These are phyloP conservation scores for Parambassis ranga DNA, from an alignment of 2,797 vertebrate species.

Conservation along the genomic window DNA sequence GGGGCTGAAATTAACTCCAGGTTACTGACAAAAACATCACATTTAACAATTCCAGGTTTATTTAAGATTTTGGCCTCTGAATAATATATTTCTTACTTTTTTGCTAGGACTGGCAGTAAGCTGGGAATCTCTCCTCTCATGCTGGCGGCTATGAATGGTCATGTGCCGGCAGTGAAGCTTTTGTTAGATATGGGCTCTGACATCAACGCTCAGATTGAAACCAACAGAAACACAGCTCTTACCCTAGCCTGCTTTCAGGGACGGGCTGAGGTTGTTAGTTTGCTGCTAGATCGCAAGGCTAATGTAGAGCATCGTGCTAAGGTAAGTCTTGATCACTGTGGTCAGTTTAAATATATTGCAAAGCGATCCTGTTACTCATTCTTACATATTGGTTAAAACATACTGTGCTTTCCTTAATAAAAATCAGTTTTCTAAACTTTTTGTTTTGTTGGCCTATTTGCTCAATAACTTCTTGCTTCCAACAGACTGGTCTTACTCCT, in stretches of 20 bases:
- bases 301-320: slow-evolving; percentile 98
- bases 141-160: slow-evolving; percentile 99
- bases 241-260: slow-evolving; percentile 98
- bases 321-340: slow-evolving; percentile 73
- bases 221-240: slow-evolving; percentile 97
- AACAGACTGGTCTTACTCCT: slow-evolving; percentile 96
- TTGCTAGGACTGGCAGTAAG: slow-evolving; percentile 94
- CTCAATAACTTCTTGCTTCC: not conserved
- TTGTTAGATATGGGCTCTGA: slow-evolving; percentile 98
- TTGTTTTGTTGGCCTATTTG: not conserved
- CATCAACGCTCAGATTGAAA: slow-evolving; percentile 98
- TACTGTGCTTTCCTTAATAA: too few relatives aligned
- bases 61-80: not conserved
- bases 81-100: not conserved
- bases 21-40: slow-evolving; percentile 62
- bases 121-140: slow-evolving; percentile 98
- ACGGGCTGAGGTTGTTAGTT: slow-evolving; percentile 96
- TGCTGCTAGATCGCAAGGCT: slow-evolving; percentile 96
- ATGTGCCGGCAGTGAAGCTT: slow-evolving; percentile 96
- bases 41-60: not conserved
- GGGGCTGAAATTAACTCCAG: slow-evolving; percentile 99
- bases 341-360: not conserved
- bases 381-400: not conserved
- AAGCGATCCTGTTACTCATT: not conserved
- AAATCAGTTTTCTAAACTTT: not conserved